Percentiles rank a stretch among this genome's conserved stretches.
These are phyloP conservation scores for Laupala kohalensis DNA, from an alignment of 1,140 invertebrate genomes.

Conservation along the genomic window DNA sequence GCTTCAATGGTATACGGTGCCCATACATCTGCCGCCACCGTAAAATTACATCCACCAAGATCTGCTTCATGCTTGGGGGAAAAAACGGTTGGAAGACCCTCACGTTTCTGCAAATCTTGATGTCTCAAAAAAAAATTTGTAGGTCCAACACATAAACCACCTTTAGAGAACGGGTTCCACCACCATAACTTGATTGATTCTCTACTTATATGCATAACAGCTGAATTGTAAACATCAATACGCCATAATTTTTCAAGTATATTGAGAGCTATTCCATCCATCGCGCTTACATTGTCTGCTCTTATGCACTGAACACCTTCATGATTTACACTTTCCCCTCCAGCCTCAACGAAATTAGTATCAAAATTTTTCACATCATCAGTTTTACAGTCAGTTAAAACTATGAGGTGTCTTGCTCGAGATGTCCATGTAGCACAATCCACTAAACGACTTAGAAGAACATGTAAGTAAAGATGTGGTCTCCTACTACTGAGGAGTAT, in stretches of 20 bases:
- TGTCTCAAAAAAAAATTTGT: background rate
- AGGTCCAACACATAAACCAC: background rate
- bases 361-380: background rate
- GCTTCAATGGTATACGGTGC: background rate
- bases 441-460: too few relatives aligned
- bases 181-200: background rate
- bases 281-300: background rate
- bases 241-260: background rate
- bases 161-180: background rate
- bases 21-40: background rate
- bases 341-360: too few relatives aligned
- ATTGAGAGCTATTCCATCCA: background rate
- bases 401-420: background rate
- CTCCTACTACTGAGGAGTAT: too few relatives aligned
- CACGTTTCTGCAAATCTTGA: background rate
- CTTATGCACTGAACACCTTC: background rate
- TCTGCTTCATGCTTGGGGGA: background rate
- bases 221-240: background rate
- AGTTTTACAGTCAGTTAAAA: background rate
- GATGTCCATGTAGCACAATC: background rate
- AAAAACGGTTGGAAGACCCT: background rate
- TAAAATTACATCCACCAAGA: background rate
- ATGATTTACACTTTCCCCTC: background rate
- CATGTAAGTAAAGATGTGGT: too few relatives aligned
- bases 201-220: background rate